Base-by-base conservation (phyloP, 30 jellyfish, hydroid and myxozoan species). In the Aurelia coerulea region DNA sequence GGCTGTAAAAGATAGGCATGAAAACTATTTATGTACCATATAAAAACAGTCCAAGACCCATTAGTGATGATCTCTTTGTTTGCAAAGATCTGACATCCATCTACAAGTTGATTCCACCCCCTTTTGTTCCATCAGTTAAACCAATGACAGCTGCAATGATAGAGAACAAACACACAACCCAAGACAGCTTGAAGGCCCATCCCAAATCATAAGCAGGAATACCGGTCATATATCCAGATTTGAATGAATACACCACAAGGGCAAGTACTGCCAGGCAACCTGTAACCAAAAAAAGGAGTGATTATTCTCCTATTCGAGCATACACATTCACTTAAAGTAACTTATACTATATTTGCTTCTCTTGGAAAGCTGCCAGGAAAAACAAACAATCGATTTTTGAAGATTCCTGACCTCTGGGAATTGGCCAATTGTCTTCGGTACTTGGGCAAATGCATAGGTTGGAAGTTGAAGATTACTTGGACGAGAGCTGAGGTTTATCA, bases 121-220 rank as follows among this genome's bases (percentile, higher is more conserved):
- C 87, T 39, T 35, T 59, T 41, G 87, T 77, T 15, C 87, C 87
- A 37, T 77, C 87, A 14, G 87, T 56, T 9, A 77, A 33, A 17
- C 87, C 87, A 62, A 77, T 66, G 33, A 77, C 70, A 12, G 87
- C 78, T 23, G 78, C 51, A 23, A 60, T 19, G 16, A 77, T 53
- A n/a, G 87, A 34, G 54, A 77, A 77, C 32, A 77, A 35, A 11
- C 77, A 62, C 19, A 77, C 65, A 42, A 42, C 14, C 87, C 87
- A 77, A 16, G 87, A 17, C 18, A 77, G 78, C 67, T 59, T 77
- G 66, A 77, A 77, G 42, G 87, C 29, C 87, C 87, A 77, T 16
- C 77, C 87, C n/a, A 77, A 68, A 65, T 77, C 87, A 64, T 31
- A 77, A 39, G 65, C 77, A 34, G 66, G 65, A 5, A 77, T 76